Evolutionary conservation across 1,140 invertebrate genomes (phyloP).

Genomic region (Trypoxylus dichotomus): DNA sequence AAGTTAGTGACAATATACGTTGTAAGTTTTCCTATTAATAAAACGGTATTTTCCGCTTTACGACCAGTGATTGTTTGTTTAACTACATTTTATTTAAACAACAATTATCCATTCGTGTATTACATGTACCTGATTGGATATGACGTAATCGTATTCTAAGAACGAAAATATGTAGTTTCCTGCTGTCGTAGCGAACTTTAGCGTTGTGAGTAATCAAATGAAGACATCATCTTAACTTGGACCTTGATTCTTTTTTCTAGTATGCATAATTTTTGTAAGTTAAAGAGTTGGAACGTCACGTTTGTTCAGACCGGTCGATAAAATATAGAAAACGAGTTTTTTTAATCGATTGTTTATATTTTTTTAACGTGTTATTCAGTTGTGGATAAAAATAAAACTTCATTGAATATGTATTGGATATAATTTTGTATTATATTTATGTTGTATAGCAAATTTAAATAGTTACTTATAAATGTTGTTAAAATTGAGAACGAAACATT

Average conservation of each 20-base stretch:
- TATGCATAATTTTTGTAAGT: neutral
- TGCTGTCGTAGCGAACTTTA: neutral
- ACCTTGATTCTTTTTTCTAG: neutral
- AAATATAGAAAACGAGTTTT: neutral
- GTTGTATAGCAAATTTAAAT: neutral
- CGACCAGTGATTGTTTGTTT: neutral
- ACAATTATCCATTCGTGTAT: neutral
- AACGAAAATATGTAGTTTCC: neutral
- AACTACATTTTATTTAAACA: neutral
- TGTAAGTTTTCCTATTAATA: neutral
- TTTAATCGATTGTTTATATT: neutral
- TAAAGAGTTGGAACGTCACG: too few relatives aligned
- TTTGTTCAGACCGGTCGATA: neutral
- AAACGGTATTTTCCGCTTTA: neutral
- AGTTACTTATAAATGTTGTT: neutral
- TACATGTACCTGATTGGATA: neutral
- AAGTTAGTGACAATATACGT: neutral
- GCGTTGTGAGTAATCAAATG: neutral
- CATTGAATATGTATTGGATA: neutral
- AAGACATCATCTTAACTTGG: neutral
- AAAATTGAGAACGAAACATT: too few relatives aligned
- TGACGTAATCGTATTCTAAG: neutral
- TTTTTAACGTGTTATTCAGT: neutral
- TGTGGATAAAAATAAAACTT: neutral
- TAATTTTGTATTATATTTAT: neutral